Percentiles rank a stretch among this genome's conserved stretches.
Evolutionary conservation across 2,113 vertebrate species (phyloP).

Genomic region (Dinomys branickii): DNA sequence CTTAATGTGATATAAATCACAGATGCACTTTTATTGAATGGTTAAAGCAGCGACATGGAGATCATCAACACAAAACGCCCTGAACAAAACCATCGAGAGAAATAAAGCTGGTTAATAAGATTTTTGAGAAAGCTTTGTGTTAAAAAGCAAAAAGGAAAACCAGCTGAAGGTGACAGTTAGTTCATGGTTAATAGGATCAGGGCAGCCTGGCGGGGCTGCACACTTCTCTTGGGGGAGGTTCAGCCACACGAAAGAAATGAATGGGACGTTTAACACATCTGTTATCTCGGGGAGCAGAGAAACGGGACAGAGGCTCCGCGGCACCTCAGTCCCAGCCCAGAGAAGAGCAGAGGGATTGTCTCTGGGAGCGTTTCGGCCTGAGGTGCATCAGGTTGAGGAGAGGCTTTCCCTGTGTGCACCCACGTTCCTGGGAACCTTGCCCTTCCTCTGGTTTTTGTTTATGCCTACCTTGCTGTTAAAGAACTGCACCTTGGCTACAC

Average conservation of each 20-base stretch:
- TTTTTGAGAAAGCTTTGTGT: slow-evolving; percentile 94
- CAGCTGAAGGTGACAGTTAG: slow-evolving; percentile 99
- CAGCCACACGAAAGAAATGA: slow-evolving; percentile 87
- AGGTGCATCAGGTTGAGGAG: background rate
- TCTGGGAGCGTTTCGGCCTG: background rate
- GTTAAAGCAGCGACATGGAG: slow-evolving; percentile 95
- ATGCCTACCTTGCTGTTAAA: background rate
- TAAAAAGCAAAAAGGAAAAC: slow-evolving; percentile 91
- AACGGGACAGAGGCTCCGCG: slow-evolving; percentile 68
- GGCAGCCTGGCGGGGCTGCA: slow-evolving; percentile 90
- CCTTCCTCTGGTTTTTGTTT: background rate
- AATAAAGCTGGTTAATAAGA: slow-evolving; percentile 95
- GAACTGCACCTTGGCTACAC: background rate
- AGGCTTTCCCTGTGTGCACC: background rate
- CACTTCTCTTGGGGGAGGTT: slow-evolving; percentile 92
- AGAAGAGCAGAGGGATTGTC: slow-evolving; percentile 51
- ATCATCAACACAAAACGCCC: slow-evolving; percentile 87
- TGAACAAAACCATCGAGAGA: slow-evolving; percentile 95
- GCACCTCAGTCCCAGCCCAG: slow-evolving; percentile 25
- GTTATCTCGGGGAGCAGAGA: slow-evolving; percentile 87
- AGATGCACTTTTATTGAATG: slow-evolving; percentile 95
- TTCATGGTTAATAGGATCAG: slow-evolving; percentile 99
- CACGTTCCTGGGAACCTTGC: background rate
- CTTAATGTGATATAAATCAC: slow-evolving; percentile 95
- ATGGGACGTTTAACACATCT: slow-evolving; percentile 98